Base-by-base conservation (phyloP, 2,797 vertebrate species). In the Thamnophis elegans region DNA sequence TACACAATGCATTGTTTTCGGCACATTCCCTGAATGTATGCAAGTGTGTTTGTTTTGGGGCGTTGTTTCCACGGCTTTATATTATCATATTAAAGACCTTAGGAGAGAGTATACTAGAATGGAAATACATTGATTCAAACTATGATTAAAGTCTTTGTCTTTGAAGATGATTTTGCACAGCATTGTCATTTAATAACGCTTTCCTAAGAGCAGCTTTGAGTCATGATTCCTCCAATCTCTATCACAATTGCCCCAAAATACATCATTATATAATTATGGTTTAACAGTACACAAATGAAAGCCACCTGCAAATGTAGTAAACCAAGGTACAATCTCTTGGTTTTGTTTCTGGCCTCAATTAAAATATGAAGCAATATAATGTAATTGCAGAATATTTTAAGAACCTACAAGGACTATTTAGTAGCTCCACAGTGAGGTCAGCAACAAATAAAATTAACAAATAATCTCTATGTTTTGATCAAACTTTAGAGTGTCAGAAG, bases 181-280 rank as follows among this genome's bases (percentile, higher is more conserved):
- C 10, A n/a, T 82, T 88, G 54, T 42, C 82, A 55, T 91, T 91
- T 26, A 89, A 92, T 54, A 87, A 59, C 85, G 16, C 82, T 42
- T 95, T 96, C 92, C 94, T 93, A 90, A 94, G 90, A 60, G 55
- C 62, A 53, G 28, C 55, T 82, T 25, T 22, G 28, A 55, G 14
- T 89, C 20, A 5, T 85, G 51, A 22, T 2, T 11, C 3, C 1
- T 85, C 92, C 73, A 7, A 25, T 59, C 89, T 53, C 54, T 11
- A 51, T 11, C 55, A 78, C 26, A 89, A 9, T 90, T 88, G 93
- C 0, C 65, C 26, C 32, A 78, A 78, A 78, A 78, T 22, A 36
- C 32, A 89, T 65, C n/a, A 25, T 65, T 60, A 87, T 92, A 22
- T 91, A 78, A 91, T 94, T 87, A 65, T 92, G 59, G 20, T 89